Percentiles rank a stretch among this genome's conserved stretches.
These are phyloP conservation scores for Andrena praecox DNA, from an alignment of 2,888 invertebrate species.

Conservation along the genomic window DNA sequence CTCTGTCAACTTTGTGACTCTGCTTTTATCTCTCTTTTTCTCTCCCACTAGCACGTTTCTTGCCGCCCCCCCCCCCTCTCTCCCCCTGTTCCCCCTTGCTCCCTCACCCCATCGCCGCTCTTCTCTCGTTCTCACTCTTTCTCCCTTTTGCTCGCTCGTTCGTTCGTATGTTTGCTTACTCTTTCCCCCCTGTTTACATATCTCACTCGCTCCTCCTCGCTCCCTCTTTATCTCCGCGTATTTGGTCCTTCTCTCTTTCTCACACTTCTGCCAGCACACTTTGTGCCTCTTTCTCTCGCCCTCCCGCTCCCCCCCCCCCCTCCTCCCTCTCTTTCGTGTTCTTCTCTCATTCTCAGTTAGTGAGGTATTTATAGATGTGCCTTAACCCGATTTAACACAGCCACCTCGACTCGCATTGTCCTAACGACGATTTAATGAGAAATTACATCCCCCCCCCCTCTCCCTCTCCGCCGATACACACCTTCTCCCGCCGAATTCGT, in stretches of 20 bases:
- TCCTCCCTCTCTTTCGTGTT: conserved; percentile 54
- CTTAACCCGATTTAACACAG: conserved; percentile 84
- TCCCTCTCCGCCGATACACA: not conserved
- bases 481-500: conserved; percentile 19
- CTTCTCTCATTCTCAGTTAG: conserved; percentile 75
- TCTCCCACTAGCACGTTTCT: conserved; percentile 62
- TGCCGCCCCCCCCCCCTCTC: not conserved
- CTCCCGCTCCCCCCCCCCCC: conserved; percentile 31
- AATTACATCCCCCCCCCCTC: conserved; percentile 59
- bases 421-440: conserved; percentile 73
- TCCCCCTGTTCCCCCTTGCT: conserved; percentile 49
- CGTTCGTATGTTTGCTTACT: conserved; percentile 33
- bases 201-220: conserved; percentile 42
- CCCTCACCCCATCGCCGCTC: conserved; percentile 41
- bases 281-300: conserved; percentile 57
- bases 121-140: conserved; percentile 30
- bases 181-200: conserved; percentile 50
- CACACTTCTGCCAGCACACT: conserved; percentile 52
- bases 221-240: conserved; percentile 53
- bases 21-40: conserved; percentile 56
- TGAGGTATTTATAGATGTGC: conserved; percentile 84
- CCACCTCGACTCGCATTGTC: conserved; percentile 76
- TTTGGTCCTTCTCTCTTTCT: conserved; percentile 50
- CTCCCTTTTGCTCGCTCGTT: conserved; percentile 34
- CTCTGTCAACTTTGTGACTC: conserved; percentile 67